Conservation (phyloP, 2,113 vertebrate genomes). For the Puffinus mauretanicus region DNA sequence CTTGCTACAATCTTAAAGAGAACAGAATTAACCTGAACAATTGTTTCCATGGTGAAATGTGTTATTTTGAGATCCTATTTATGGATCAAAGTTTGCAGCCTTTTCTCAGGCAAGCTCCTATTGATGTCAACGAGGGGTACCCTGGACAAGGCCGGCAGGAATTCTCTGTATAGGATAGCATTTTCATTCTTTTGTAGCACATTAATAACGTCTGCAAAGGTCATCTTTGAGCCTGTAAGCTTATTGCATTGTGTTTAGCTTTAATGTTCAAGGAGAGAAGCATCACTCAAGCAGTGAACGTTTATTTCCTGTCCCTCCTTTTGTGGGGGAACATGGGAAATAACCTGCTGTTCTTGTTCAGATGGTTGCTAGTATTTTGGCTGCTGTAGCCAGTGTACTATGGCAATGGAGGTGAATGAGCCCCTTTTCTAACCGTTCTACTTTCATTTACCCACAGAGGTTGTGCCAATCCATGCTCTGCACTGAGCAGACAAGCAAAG, state of each 20-base stretch:
- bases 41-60: constrained; percentile 60
- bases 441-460: neutral
- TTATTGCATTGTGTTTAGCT: neutral
- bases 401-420: neutral
- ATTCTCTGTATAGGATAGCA: neutral
- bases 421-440: neutral
- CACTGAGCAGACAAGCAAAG: neutral
- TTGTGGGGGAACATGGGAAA: neutral
- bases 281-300: neutral
- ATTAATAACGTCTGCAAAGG: neutral
- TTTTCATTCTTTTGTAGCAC: neutral
- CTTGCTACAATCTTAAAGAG: neutral
- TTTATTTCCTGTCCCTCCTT: neutral
- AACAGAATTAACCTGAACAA: constrained; percentile 11
- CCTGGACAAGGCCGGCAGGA: neutral
- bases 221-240: neutral
- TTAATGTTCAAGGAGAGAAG: neutral
- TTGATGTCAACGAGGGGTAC: neutral
- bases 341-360: neutral
- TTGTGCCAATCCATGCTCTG: neutral
- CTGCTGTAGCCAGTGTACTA: neutral
- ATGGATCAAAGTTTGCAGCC: constrained; percentile 1
- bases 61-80: constrained; percentile 4
- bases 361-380: neutral
- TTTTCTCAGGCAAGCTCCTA: neutral